Conservation (phyloP, 53 echinoderm and acorn worm species). For the Apostichopus leukothele region DNA sequence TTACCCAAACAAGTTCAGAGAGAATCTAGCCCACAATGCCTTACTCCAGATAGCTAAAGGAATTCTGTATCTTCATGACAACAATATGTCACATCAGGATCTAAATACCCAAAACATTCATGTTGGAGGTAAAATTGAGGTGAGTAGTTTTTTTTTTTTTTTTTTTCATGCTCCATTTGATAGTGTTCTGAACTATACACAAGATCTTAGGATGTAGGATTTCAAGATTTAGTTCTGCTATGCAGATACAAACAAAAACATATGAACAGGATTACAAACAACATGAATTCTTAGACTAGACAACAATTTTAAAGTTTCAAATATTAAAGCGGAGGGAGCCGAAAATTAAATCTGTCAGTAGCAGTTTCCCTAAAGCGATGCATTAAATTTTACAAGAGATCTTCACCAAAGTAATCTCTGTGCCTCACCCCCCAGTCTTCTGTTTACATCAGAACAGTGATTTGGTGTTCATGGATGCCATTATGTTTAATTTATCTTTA, state of each 20-base stretch:
- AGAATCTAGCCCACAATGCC: constrained; percentile 69
- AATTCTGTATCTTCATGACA: constrained; percentile 74
- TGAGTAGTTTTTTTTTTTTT: constrained; percentile 17
- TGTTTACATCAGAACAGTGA: too few species aligned
- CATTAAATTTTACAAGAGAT: background rate
- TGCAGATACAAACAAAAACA: too few species aligned
- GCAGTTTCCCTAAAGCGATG: constrained; percentile 1
- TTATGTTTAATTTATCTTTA: too few species aligned
- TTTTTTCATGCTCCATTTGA: background rate
- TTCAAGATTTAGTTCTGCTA: too few species aligned
- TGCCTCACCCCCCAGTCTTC: too few species aligned
- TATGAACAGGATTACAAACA: too few species aligned
- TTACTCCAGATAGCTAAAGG: constrained; percentile 74
- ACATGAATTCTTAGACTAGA: too few species aligned
- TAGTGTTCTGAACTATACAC: background rate
- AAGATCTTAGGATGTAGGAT: too few species aligned
- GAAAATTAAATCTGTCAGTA: constrained; percentile 18
- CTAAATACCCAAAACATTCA: constrained; percentile 78
- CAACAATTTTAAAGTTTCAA: too few species aligned
- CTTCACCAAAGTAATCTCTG: too few species aligned
- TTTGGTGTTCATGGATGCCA: too few species aligned
- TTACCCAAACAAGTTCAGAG: constrained; percentile 66
- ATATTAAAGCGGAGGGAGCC: too few species aligned
- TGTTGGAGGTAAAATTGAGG: constrained; percentile 86
- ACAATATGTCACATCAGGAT: constrained; percentile 75